These are phyloP conservation scores for Cheilosia grossa DNA, from an alignment of 2,888 invertebrate genomes.

Conservation along the genomic window DNA sequence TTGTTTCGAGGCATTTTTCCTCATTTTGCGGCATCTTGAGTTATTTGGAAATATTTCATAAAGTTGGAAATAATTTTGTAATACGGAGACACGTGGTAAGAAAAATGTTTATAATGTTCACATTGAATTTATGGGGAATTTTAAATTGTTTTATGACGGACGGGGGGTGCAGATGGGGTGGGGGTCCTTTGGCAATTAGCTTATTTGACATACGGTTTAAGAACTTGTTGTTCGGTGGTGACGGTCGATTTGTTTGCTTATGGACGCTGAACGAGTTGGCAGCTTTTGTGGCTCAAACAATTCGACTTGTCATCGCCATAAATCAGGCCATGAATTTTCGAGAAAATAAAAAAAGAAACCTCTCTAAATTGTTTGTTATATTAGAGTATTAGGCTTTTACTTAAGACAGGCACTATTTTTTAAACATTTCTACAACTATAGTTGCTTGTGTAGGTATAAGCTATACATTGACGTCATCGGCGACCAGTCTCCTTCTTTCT, in stretches of 20 bases:
- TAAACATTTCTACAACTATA: too few species aligned
- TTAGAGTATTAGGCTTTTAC: too few species aligned
- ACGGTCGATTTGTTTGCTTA: background rate
- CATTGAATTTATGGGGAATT: constrained; percentile 49
- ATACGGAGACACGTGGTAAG: constrained; percentile 1
- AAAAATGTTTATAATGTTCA: constrained; percentile 7
- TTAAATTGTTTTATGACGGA: too few species aligned
- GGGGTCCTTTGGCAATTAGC: constrained; percentile 19
- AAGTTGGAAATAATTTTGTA: constrained; percentile 9
- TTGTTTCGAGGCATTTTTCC: constrained; percentile 22
- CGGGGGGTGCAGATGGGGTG: background rate
- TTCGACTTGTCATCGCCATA: background rate
- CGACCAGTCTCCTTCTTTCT: too few species aligned
- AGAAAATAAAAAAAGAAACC: too few species aligned
- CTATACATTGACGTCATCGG: too few species aligned
- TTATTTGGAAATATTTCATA: constrained; percentile 48
- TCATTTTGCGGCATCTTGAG: constrained; percentile 34
- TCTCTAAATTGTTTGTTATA: too few species aligned
- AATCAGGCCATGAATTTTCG: background rate
- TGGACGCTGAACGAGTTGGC: constrained; percentile 6
- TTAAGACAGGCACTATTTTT: too few species aligned
- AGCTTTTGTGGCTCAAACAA: background rate
- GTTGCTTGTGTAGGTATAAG: too few species aligned
- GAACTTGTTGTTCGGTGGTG: constrained; percentile 28
- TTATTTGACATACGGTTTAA: constrained; percentile 35